A percentile compares a stretch with the other conserved stretches of the same genome.
Evolutionary conservation across 2,113 vertebrate genomes (phyloP).

Genomic region (Lepisosteus oculatus): DNA sequence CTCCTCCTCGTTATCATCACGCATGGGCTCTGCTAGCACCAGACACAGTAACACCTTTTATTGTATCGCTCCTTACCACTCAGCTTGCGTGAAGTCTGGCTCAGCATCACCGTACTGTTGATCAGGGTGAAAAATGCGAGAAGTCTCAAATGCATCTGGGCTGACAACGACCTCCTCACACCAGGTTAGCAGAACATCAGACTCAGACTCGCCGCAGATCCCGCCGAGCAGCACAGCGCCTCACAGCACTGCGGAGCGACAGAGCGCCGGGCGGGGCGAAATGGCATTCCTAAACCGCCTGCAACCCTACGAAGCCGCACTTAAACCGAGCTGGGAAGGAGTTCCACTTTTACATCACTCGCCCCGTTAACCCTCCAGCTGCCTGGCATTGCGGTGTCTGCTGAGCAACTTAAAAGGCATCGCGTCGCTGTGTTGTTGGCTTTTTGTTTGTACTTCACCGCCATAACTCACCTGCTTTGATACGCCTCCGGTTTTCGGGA

Average conservation of each 20-base stretch:
- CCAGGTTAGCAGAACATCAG: too few species aligned
- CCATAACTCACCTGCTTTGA: too few species aligned
- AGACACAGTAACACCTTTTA: too few species aligned
- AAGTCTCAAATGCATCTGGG: constrained; percentile 64
- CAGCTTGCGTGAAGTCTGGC: constrained; percentile 40
- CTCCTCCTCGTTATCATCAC: too few species aligned
- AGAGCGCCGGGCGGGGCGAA: constrained; percentile 13
- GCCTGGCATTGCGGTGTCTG: constrained; percentile 24
- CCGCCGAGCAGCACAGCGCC: too few species aligned
- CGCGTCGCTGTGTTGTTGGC: constrained; percentile 17
- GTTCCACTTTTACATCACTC: constrained; percentile 47
- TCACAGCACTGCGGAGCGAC: not conserved
- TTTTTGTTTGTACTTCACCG: constrained; percentile 8
- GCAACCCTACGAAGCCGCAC: constrained; percentile 41
- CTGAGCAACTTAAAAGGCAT: constrained; percentile 17
- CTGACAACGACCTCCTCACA: constrained; percentile 36
- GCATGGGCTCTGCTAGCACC: too few species aligned
- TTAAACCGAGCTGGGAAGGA: constrained; percentile 52
- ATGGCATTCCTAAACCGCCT: constrained; percentile 31
- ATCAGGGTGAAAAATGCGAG: constrained; percentile 50
- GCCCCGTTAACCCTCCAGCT: constrained; percentile 54
- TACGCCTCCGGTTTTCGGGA: too few species aligned
- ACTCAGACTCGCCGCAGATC: too few species aligned
- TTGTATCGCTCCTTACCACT: constrained; percentile 46
- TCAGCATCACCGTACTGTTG: constrained; percentile 51